A percentile compares a stretch with the other conserved stretches of the same genome.
These are phyloP conservation scores for Volucella bombylans DNA, from an alignment of 2,888 invertebrate genomes.

Conservation along the genomic window DNA sequence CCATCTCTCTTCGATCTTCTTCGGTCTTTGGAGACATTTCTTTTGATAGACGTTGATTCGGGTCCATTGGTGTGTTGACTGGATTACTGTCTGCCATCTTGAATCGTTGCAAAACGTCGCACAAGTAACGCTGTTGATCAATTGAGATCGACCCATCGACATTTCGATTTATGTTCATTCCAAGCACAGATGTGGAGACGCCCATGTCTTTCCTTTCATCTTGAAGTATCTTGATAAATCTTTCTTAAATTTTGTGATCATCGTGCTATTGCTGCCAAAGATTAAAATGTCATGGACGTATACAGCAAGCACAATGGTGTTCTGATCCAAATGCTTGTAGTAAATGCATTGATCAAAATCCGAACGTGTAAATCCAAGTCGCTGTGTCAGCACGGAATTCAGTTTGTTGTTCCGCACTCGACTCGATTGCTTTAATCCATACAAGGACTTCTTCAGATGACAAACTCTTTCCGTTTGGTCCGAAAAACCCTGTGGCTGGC, in stretches of 20 bases:
- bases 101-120: conserved; percentile 36
- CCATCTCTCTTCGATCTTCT: not conserved
- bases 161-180: conserved; percentile 49
- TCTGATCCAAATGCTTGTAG: too few relatives aligned
- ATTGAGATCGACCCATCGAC: conserved; percentile 24
- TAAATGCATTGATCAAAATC: too few relatives aligned
- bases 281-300: too few relatives aligned
- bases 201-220: conserved; percentile 8
- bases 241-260: conserved; percentile 3
- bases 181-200: conserved; percentile 23
- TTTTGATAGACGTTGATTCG: too few relatives aligned
- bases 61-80: conserved; percentile 46
- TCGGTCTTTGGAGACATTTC: conserved; percentile 41
- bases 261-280: not conserved
- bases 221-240: conserved; percentile 18
- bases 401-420: conserved; percentile 58
- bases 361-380: not conserved
- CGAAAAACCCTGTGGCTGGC: conserved; percentile 52
- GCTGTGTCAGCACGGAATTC: conserved; percentile 1
- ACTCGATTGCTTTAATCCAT: conserved; percentile 64
- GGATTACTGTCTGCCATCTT: conserved; percentile 53
- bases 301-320: too few relatives aligned
- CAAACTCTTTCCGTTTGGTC: conserved; percentile 45
- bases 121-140: conserved; percentile 35
- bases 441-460: conserved; percentile 50